Conservation (phyloP, 2,797 vertebrate species). For the Tokudaia muenninki region DNA sequence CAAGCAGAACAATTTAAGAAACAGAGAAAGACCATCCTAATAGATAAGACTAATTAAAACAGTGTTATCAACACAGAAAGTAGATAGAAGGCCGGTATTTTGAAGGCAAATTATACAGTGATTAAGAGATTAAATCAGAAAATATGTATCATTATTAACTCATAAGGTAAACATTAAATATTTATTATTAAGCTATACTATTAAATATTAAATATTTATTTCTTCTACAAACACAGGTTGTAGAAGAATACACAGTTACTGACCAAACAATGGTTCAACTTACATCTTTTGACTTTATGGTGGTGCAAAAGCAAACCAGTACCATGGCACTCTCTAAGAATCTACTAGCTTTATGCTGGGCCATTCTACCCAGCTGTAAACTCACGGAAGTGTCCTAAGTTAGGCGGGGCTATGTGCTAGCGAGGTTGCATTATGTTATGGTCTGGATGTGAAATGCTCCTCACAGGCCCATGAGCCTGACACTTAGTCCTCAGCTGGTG, state of each 20-base stretch:
- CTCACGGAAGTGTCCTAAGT: not conserved
- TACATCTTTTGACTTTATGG: not conserved
- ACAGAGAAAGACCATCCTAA: slow-evolving; percentile 14
- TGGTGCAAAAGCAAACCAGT: not conserved
- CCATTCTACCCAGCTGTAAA: not conserved
- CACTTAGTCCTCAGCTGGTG: not conserved
- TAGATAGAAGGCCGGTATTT: not conserved
- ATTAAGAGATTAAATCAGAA: not conserved
- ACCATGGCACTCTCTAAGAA: not conserved
- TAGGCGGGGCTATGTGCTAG: not conserved
- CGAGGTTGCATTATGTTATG: not conserved
- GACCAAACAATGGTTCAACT: not conserved
- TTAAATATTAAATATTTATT: not conserved
- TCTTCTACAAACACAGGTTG: slow-evolving; percentile 4
- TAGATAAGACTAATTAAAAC: not conserved
- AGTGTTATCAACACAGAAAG: not conserved
- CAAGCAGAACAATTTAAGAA: slow-evolving; percentile 22
- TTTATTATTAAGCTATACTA: not conserved
- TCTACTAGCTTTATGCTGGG: not conserved
- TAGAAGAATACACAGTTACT: not conserved
- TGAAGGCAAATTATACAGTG: not conserved
- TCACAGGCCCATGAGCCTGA: not conserved
- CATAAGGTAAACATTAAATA: not conserved
- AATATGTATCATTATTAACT: not conserved
- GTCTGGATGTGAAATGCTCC: not conserved